Base-by-base conservation (phyloP, 2,797 vertebrate genomes). In the Poeciliopsis gracilis region DNA sequence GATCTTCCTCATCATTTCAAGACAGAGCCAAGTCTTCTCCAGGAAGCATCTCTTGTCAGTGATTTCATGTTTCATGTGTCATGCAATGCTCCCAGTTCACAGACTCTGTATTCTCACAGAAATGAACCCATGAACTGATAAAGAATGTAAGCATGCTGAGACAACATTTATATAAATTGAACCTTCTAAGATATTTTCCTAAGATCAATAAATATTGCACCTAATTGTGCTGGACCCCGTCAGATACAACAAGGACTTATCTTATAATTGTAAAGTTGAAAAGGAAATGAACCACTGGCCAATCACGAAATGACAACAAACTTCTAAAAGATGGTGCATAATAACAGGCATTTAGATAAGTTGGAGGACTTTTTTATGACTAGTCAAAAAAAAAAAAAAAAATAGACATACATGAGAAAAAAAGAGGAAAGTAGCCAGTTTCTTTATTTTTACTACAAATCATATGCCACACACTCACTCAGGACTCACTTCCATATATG, bases 321-420 rank as follows among this genome's bases (percentile, higher is more conserved):
- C 76, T 76, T 79, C 41, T 73, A 57, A 81, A 18, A 75, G 83
- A 73, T 72, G 87, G 87, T 73, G 75, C 81, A 77, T 53, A 51
- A 71, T 74, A 79, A 82, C 75, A 76, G 82, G 7, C 80, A 75
- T 86, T 85, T 85, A 76, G 70, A 82, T 20, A 25, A 63, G 69
- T 59, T 11, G 30, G 9, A 45, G 28, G 20, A 25, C 20, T 74
- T 57, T 41, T 11, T 33, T 75, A 72, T 76, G 76, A 82, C 69
- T 63, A 46, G 46, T 85, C 73, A 70, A 89, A 84, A 88, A 89
- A 83, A 71, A n/a, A 72, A 70, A 89, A 84, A 88, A 89, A 83
- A 71, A n/a, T 76, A 49, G 75, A 77, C 53, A 70, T 71, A 70
- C 23, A 55, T 11, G 69, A 86, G 76, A 78, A 66, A 79, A 53